Evolutionary conservation across 1,140 invertebrate genomes (phyloP).

Genomic region (Diplogasteroides magnus): DNA sequence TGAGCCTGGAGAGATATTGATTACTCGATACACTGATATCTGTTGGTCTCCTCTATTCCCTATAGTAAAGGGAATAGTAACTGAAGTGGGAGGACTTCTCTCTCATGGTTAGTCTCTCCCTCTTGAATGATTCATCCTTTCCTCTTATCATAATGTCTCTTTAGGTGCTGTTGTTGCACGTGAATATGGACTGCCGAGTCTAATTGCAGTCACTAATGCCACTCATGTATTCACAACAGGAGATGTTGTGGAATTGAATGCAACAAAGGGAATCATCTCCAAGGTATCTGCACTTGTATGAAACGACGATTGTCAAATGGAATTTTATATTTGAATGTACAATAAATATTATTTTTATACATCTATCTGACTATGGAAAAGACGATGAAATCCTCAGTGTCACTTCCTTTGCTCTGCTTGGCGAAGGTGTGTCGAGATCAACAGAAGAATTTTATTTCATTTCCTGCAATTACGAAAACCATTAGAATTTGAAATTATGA

Average conservation of each 20-base stretch:
- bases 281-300: background rate
- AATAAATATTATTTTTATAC: too few species aligned
- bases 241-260: conserved; percentile 25
- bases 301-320: too few species aligned
- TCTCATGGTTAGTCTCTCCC: conserved; percentile 67
- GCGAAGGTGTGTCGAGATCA: too few species aligned
- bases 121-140: background rate
- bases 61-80: conserved; percentile 71
- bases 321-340: too few species aligned
- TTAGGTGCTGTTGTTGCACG: conserved; percentile 77
- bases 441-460: too few species aligned
- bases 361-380: too few species aligned
- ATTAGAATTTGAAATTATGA: too few species aligned
- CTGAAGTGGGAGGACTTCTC: conserved; percentile 76
- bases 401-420: too few species aligned
- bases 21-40: conserved; percentile 74
- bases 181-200: conserved; percentile 33
- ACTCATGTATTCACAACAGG: conserved; percentile 32
- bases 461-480: too few species aligned
- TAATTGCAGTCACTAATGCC: conserved; percentile 32
- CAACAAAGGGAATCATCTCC: conserved; percentile 21
- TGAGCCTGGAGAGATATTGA: conserved; percentile 69
- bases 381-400: too few species aligned
- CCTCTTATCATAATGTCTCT: conserved; percentile 4
- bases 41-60: conserved; percentile 83